Evolutionary conservation across 2,113 vertebrate species (phyloP).

Genomic region (Pterocles burchelli): DNA sequence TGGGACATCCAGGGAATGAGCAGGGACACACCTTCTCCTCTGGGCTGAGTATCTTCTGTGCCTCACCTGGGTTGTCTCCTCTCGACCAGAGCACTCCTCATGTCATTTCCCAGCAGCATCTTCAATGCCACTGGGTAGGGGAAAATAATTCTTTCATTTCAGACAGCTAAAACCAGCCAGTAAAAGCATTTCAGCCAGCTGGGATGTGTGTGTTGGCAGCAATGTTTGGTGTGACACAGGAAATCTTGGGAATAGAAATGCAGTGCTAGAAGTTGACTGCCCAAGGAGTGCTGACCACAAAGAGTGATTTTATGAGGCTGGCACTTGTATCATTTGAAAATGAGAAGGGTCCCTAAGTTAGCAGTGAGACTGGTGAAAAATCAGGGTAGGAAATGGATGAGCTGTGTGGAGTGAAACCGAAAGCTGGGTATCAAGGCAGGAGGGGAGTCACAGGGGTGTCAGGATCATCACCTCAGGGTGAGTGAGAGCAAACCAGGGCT

Average conservation of each 20-base stretch:
- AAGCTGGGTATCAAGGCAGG: background rate
- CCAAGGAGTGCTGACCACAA: background rate
- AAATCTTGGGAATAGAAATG: background rate
- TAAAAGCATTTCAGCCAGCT: background rate
- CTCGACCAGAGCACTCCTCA: background rate
- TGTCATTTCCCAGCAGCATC: background rate
- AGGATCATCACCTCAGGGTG: background rate
- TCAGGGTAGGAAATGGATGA: background rate
- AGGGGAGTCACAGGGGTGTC: background rate
- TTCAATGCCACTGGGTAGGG: background rate
- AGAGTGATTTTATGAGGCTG: background rate
- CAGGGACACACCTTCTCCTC: background rate
- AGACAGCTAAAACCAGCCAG: background rate
- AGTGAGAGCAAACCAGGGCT: background rate
- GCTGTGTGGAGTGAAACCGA: background rate
- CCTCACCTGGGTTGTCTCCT: background rate
- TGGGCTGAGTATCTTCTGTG: background rate
- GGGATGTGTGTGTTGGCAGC: background rate
- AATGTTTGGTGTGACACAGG: background rate
- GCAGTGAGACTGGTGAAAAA: background rate
- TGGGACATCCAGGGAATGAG: background rate
- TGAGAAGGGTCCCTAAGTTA: background rate
- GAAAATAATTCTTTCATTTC: background rate
- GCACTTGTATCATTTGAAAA: background rate
- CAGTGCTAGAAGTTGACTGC: background rate